These are phyloP conservation scores for Porphyrio hochstetteri DNA, from an alignment of 2,113 vertebrate genomes.

Conservation along the genomic window DNA sequence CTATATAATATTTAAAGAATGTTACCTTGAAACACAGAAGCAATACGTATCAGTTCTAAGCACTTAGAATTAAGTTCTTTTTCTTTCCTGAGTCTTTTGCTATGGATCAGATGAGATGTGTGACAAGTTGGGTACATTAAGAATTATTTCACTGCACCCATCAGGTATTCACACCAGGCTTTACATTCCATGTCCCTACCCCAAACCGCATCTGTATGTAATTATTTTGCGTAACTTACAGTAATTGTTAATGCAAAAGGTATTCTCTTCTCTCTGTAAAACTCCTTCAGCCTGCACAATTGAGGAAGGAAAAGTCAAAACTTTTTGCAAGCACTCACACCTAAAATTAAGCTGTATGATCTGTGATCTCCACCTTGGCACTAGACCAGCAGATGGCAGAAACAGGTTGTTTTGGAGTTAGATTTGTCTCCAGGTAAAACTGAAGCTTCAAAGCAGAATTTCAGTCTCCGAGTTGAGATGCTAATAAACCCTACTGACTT, in stretches of 20 bases:
- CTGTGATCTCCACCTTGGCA: fast-evolving
- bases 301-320: not conserved
- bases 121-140: not conserved
- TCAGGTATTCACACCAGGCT: not conserved
- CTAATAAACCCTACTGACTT: not conserved
- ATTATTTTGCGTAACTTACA: constrained; percentile 12
- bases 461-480: not conserved
- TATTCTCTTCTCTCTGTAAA: constrained; percentile 57
- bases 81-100: not conserved
- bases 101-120: not conserved
- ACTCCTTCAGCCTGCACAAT: constrained; percentile 53
- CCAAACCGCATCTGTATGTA: not conserved
- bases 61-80: not conserved
- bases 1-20: not conserved
- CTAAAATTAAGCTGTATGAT: not conserved
- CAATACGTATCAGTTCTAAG: not conserved
- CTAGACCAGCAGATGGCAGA: not conserved
- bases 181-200: not conserved
- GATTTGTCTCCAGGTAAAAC: not conserved
- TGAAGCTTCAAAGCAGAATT: not conserved
- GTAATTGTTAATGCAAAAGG: constrained; percentile 14
- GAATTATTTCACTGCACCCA: not conserved
- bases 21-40: not conserved
- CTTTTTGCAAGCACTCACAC: not conserved
- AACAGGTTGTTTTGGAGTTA: not conserved